A percentile compares a stretch with the other conserved stretches of the same genome.
These are phyloP conservation scores for Acanthiza pusilla DNA, from an alignment of 2,797 vertebrate genomes.

Conservation along the genomic window DNA sequence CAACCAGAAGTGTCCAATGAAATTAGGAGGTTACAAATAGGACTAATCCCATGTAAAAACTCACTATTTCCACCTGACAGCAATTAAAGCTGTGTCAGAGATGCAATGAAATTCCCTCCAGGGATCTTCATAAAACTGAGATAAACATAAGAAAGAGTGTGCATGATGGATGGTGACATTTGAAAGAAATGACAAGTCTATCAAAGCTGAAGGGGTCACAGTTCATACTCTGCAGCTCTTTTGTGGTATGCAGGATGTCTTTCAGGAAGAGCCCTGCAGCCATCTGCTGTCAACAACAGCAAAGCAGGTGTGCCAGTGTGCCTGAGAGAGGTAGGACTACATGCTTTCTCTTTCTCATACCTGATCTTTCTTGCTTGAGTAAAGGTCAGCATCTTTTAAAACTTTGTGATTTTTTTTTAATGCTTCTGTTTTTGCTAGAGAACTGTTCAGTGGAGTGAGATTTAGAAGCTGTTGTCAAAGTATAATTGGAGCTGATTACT, in stretches of 20 bases:
- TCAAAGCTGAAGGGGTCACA: slow-evolving; percentile 19
- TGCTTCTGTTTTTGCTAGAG: background rate
- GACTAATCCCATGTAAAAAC: slow-evolving; percentile 2
- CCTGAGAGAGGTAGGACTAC: background rate
- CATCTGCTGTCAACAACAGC: background rate
- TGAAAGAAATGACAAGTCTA: background rate
- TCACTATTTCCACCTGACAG: slow-evolving; percentile 27
- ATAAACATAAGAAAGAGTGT: background rate
- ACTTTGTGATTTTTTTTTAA: background rate
- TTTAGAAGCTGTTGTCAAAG: background rate
- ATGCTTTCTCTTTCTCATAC: background rate
- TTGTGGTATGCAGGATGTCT: slow-evolving; percentile 30
- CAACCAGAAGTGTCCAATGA: background rate
- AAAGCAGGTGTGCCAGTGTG: background rate
- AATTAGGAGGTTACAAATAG: slow-evolving; percentile 22
- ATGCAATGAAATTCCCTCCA: slow-evolving; percentile 8
- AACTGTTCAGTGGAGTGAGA: background rate
- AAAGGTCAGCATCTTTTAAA: background rate
- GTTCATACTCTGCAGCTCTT: slow-evolving; percentile 24
- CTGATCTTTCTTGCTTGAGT: background rate
- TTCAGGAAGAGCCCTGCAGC: slow-evolving; percentile 5
- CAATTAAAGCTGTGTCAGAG: slow-evolving; percentile 33
- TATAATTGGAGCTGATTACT: background rate
- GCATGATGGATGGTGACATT: background rate
- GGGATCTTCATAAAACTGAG: background rate